Evolutionary conservation across 2,113 vertebrate genomes (phyloP).

Genomic region (Brachyistius frenatus): DNA sequence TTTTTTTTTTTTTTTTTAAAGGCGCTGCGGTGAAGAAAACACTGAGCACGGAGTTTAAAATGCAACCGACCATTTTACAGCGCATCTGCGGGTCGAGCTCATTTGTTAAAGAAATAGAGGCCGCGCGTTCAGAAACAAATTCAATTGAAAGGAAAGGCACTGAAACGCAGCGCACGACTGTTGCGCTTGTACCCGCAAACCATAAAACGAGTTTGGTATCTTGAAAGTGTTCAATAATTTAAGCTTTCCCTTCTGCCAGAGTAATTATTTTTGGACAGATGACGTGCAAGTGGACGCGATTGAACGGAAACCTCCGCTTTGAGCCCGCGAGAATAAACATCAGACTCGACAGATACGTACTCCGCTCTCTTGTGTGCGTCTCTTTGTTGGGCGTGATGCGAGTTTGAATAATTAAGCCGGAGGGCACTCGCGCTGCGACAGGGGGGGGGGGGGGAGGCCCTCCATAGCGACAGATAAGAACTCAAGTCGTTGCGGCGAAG

Average conservation of each 20-base stretch:
- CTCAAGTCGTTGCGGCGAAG: constrained; percentile 37
- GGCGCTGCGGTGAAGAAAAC: constrained; percentile 38
- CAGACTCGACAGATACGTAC: neutral
- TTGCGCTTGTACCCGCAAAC: neutral
- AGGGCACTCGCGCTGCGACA: constrained; percentile 41
- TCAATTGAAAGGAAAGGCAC: neutral
- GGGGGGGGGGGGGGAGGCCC: neutral
- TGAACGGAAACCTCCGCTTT: constrained; percentile 34
- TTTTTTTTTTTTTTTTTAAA: constrained; percentile 9
- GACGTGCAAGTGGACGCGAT: neutral
- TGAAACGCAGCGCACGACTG: neutral
- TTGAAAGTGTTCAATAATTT: constrained; percentile 2
- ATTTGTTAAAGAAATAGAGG: constrained; percentile 39
- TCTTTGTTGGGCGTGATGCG: constrained; percentile 45
- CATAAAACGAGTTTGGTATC: neutral
- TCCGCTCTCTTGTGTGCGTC: neutral
- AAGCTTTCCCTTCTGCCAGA: neutral
- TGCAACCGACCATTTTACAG: constrained; percentile 44
- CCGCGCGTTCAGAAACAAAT: constrained; percentile 9
- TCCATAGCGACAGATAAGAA: constrained; percentile 50
- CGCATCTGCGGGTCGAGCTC: constrained; percentile 33
- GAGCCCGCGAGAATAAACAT: constrained; percentile 9
- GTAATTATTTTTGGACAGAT: constrained; percentile 25
- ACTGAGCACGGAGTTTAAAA: constrained; percentile 48
- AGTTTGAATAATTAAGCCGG: constrained; percentile 54